Evolutionary conservation across 2,797 vertebrate genomes (phyloP).

Genomic region (Prunella strophiata): DNA sequence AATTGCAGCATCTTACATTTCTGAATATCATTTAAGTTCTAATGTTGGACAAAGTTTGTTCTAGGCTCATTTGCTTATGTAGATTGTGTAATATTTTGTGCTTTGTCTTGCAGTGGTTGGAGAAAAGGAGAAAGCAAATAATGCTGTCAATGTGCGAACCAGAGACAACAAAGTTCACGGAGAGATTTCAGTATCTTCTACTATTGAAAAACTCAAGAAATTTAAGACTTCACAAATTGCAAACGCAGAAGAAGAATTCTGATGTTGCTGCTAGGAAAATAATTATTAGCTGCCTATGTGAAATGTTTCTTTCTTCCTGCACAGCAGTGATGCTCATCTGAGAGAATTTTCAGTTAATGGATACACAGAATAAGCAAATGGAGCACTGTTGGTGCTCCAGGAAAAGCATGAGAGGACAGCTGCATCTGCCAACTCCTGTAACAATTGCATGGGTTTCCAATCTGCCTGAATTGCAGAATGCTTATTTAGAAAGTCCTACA

Average conservation of each 20-base stretch:
- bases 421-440: not conserved
- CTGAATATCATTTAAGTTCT: not conserved
- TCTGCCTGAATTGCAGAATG: not conserved
- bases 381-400: not conserved
- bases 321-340: not conserved
- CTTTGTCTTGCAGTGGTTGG: conserved; percentile 87
- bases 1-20: conserved; percentile 21
- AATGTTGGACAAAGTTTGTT: not conserved
- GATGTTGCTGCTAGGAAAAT: not conserved
- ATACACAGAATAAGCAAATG: not conserved
- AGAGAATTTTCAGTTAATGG: not conserved
- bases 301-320: conserved; percentile 19
- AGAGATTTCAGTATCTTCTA: conserved; percentile 82
- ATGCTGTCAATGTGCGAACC: conserved; percentile 89
- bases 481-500: not conserved
- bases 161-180: conserved; percentile 95
- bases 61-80: not conserved
- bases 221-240: conserved; percentile 81
- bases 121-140: conserved; percentile 90
- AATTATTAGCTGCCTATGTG: not conserved
- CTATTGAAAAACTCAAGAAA: conserved; percentile 84
- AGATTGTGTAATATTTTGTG: not conserved
- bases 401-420: not conserved
- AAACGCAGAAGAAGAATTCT: conserved; percentile 90
- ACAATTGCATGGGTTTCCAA: not conserved